Evolutionary conservation across 2,888 invertebrate genomes (phyloP), one percentile per base, ranked within the genome.

Genomic region (Drosophila phalerata): DNA sequence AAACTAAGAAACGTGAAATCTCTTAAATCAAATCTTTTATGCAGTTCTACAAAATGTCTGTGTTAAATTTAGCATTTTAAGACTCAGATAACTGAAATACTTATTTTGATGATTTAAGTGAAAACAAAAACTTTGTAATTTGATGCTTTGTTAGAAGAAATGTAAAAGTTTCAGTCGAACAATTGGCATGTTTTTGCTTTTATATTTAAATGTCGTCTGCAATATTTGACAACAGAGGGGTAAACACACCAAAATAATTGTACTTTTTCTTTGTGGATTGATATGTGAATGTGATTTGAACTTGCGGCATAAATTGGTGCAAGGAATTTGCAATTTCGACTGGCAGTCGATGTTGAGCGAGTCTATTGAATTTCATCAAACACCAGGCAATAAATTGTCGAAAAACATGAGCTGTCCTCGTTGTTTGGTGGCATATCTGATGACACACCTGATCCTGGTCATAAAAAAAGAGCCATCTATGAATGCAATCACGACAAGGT

Each of bases 361-460:
- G 37, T 45, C 32, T 63, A 80, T 83, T 86, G 87, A 83, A 88
- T 90, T 90, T 88, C 64, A 48, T 58, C 75, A 90, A 86, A 85
- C 89, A 90, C 75, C 73, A 68, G 66, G 49, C 81, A 82, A 85
- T 82, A 83, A 83, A 88, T 85, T 81, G 76, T 65, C 73, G 63
- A 62, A 70, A 69, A 72, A 73, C 47, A 47, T 47, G 47, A 56
- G 62, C 58, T 19, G 42, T 58, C 47, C 57, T 40, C 42, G 37
- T 8, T 11, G 25, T 34, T 49, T 47, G 28, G 30, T 60, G 53
- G 45, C 61, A 61, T 51, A 51, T 37, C 55, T 56, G 45, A 38
- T 52, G 56, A 32, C 47, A 63, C 47, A 68, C 49, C 51, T 66
- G 60, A 52, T 52, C 34, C 22, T 28, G 62, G 28, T 4, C 34